Evolutionary conservation across 1,140 invertebrate genomes (phyloP), one percentile per base, ranked within the genome.

Genomic region (Vanessa atalanta): DNA sequence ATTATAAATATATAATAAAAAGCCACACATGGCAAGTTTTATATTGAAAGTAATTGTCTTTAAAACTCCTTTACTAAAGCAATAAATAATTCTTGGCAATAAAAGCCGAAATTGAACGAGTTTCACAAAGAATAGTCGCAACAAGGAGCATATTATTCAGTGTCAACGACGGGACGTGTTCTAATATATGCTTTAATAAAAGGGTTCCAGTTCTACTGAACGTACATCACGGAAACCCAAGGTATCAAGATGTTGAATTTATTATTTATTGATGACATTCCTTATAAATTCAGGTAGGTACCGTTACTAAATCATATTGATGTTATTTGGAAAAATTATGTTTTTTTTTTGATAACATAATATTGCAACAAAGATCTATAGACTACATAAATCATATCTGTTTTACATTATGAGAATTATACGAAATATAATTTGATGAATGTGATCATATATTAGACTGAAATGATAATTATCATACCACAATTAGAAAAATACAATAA

Each of bases 181-280:
- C 81, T 91, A 91, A 92, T 92, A 91, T 92, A 92, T 91, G 90
- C 86, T 91, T 92, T 92, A 91, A 92, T 92, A 92, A 91, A 92
- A 92, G 86, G 88, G 87, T 88, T 89, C 85, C 88, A 88, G 89
- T 85, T 87, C 83, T 75, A 82, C 82, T 81, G 84, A 83, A 80
- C 86, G 84, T 90, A 87, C 77, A 86, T 89, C 87, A 88, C 83
- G 68, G 53, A 81, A 82, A 82, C 83, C 83, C 84, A 73, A 81
- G 84, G 84, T 87, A 87, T 88, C 84, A 87, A 85, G 83, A 89
- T 83, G 83, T 85, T 83, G 83, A 83, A 87, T 88, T 88, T 88
- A 88, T 89, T 85, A 85, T 86, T 85, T 81, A 86, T 89, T 70
- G 72, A 72, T 51, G 65, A 68, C 66, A 50, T 68, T 68, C 63